A percentile compares a stretch with the other conserved stretches of the same genome.
Conservation (phyloP, 2,888 invertebrate genomes). For the Diaprepes abbreviatus region DNA sequence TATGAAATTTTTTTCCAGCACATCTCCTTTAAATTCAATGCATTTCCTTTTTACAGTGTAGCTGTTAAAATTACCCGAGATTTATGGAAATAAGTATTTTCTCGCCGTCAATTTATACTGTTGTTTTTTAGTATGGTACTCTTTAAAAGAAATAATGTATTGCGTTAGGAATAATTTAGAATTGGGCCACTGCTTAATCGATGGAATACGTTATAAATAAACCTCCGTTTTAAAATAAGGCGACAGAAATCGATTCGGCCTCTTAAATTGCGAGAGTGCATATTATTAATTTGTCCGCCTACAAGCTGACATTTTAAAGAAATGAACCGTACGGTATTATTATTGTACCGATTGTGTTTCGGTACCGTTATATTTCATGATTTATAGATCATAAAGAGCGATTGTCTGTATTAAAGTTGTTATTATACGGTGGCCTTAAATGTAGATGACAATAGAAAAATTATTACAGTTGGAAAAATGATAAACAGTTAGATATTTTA, state of each 20-base stretch:
- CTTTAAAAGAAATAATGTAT: too few relatives aligned
- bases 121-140: too few relatives aligned
- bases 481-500: conserved; percentile 7
- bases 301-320: conserved; percentile 48
- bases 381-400: conserved; percentile 40
- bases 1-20: too few relatives aligned
- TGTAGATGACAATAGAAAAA: conserved; percentile 10
- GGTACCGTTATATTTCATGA: conserved; percentile 45
- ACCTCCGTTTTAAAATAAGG: background rate
- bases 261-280: conserved; percentile 19
- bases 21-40: too few relatives aligned
- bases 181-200: background rate
- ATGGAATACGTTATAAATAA: background rate
- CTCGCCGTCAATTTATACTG: too few relatives aligned
- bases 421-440: conserved; percentile 24
- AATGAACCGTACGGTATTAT: conserved; percentile 49
- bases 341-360: conserved; percentile 47
- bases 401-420: conserved; percentile 21
- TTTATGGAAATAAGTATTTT: too few relatives aligned
- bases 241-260: conserved; percentile 26
- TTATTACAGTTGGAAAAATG: background rate
- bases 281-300: conserved; percentile 48
- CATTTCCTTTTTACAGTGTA: too few relatives aligned
- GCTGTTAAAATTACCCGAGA: too few relatives aligned
- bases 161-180: too few relatives aligned